Evolutionary conservation across 2,888 invertebrate species (phyloP), one percentile per base, ranked within the genome.

Genomic region (Aphodius sticticus): DNA sequence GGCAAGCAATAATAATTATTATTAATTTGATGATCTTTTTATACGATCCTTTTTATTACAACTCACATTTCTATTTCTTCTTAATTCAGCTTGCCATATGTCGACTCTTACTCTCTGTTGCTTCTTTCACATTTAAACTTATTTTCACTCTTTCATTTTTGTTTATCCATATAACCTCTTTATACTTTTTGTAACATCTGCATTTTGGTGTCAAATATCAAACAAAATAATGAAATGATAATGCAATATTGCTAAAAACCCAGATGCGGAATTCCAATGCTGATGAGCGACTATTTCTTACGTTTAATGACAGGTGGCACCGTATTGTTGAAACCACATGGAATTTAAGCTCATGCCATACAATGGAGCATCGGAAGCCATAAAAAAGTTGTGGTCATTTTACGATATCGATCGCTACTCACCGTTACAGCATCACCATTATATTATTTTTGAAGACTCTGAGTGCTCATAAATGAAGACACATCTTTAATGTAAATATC

Each of bases 361-460:
- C 53, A 53, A 53, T 53, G 53, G 53, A 53, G 53, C 53, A 53
- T 53, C 53, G 53, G 53, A 53, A 53, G 53, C 53, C 53, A 53
- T 53, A 53, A 53, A 53, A 26, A 53, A 53, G 53, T 53, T 53
- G 53, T 53, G 53, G 53, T 53, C 12, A 53, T 53, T 53, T 53
- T 53, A 53, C 53, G 12, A 53, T 53, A 53, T 53, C 53, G 53
- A 53, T 53, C 53, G 4, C 38, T 7, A 38, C 6, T 38, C 53
- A 53, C 53, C 53, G 53, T 53, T 53, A 53, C 53, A 53, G 53
- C 53, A 53, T 53, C 53, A 53, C 53, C 53, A 53, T 1, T 53
- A 5, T 53, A 53, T 53, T 53, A 53, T 53, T 53, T 53, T 53
- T 53, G 7, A 53, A 12, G 7, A 53, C 7, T 3, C 9, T 53